These are phyloP conservation scores for Amphiprion ocellaris DNA, from an alignment of 2,113 vertebrate species.

Conservation along the genomic window DNA sequence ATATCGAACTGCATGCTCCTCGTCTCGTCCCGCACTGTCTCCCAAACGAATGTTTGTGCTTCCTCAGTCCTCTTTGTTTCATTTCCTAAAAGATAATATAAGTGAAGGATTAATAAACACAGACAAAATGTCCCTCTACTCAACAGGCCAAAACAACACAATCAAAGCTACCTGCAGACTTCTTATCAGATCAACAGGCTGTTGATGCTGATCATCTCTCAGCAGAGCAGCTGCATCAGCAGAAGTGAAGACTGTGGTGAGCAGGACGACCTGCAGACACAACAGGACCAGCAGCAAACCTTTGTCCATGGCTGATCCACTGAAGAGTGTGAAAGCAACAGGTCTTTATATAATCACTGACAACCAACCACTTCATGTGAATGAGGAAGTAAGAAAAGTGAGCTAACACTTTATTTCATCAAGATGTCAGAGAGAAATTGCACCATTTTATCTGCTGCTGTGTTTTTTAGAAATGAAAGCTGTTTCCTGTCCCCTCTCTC, in stretches of 20 bases:
- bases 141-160: too few relatives aligned
- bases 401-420: background rate
- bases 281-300: slow-evolving; percentile 50
- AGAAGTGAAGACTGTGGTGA: slow-evolving; percentile 37
- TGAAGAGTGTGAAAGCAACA: background rate
- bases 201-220: background rate
- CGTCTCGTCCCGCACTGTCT: background rate
- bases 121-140: background rate
- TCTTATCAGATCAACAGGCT: background rate
- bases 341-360: background rate
- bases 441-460: too few relatives aligned
- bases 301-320: slow-evolving; percentile 48
- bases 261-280: slow-evolving; percentile 60
- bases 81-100: background rate
- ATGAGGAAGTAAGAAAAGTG: background rate
- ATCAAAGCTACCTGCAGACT: background rate
- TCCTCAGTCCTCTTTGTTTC: too few relatives aligned
- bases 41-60: too few relatives aligned
- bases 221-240: background rate
- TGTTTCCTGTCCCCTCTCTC: too few relatives aligned
- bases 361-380: too few relatives aligned
- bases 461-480: too few relatives aligned
- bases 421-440: too few relatives aligned
- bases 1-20: background rate
- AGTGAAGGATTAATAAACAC: background rate